These are phyloP conservation scores for Petrocephalus schoutedeni DNA, from an alignment of 2,797 vertebrate species.

Conservation along the genomic window DNA sequence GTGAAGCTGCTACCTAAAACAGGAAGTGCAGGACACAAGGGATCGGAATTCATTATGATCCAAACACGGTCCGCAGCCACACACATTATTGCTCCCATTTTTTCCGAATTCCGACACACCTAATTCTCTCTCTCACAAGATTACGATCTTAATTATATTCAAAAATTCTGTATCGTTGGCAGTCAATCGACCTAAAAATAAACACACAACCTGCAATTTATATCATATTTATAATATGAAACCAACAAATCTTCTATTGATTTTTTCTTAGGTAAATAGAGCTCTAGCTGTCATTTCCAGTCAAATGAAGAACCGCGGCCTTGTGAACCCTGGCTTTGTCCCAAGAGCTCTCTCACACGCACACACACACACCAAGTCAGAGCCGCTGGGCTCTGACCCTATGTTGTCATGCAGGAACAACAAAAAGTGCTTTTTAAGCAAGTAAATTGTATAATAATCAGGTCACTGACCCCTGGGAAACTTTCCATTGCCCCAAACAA, in stretches of 20 bases:
- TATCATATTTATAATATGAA: slow-evolving; percentile 10
- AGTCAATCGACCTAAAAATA: neutral
- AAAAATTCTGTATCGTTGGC: neutral
- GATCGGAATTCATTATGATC: neutral
- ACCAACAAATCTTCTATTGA: neutral
- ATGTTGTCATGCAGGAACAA: slow-evolving; percentile 8
- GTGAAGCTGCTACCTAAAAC: neutral
- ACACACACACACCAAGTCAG: neutral
- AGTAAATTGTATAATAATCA: slow-evolving; percentile 16
- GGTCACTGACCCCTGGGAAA: slow-evolving; percentile 8
- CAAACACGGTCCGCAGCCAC: neutral
- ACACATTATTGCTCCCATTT: neutral
- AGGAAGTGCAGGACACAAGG: neutral
- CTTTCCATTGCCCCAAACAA: neutral
- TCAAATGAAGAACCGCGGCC: neutral
- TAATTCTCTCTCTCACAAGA: neutral
- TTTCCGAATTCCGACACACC: neutral
- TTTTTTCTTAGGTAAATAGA: neutral
- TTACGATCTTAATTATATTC: neutral
- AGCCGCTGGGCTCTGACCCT: neutral
- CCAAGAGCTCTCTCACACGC: neutral
- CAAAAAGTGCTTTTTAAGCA: slow-evolving; percentile 10
- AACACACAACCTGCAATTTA: neutral
- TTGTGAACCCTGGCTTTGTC: neutral
- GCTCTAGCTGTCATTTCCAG: neutral